Base-by-base conservation (phyloP, 2,888 invertebrate genomes). In the Chloromyia formosa region DNA sequence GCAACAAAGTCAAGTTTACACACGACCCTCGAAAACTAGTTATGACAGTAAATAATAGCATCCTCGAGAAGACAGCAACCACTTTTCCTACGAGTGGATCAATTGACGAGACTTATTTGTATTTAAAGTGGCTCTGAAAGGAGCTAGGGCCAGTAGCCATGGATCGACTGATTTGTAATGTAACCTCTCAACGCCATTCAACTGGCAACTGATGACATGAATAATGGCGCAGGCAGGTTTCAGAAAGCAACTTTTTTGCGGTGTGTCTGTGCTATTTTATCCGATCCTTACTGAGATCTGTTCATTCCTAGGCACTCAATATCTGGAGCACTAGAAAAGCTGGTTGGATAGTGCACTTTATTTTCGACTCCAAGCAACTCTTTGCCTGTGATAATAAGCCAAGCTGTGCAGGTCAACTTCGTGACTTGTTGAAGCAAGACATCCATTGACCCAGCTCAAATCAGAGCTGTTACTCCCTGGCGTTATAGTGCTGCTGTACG, bases 401-500 rank as follows among this genome's bases (percentile, higher is more conserved):
- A 61, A 56, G 60, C 49, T 73, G 22, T 58, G n/a, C 75, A 76
- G 79, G 79, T 79, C 79, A 78, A 79, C 76, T 76, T 78, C 79
- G 79, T 79, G 79, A 79, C 79, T 79, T 79, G 77, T 76, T 78
- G 77, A 76, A 78, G 77, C 79, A 77, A 79, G 78, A 78, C 79
- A 78, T 78, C 78, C 79, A 78, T 78, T 77, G 78, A 78, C 78
- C 77, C 75, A 23, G 61, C 42, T 22, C 60, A 60, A 72, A 72
- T 9, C 45, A 42, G 58, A 66, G 49, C 66, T 56, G 10, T 40
- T 58, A 56, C 16, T 14, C 18, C 27, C 27, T 35, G 27, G 27
- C 27, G 68, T 53, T 45, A 53, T 53, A 53, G 20, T 10, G 71
- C 56, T 40, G 71, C 58, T 23, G 23, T 12, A n/a, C 27, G 23